Evolutionary conservation across 2,888 invertebrate species (phyloP).

Genomic region (Drosophila testacea): DNA sequence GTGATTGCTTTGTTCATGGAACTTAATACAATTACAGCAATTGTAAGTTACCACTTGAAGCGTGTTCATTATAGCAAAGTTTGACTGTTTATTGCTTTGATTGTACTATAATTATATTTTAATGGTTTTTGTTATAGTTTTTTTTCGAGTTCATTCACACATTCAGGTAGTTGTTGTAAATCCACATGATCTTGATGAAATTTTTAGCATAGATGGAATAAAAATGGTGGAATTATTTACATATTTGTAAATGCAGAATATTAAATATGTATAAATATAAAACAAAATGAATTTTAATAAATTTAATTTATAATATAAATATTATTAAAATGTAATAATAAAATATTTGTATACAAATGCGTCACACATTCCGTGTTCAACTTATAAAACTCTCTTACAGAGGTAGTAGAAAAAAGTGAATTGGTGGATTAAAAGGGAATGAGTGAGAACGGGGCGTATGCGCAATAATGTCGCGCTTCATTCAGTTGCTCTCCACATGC

Average conservation of each 20-base stretch:
- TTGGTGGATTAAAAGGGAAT: neutral
- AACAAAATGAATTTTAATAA: too few relatives aligned
- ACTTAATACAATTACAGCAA: neutral
- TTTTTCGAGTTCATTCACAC: neutral
- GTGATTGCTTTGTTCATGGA: neutral
- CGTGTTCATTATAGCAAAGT: neutral
- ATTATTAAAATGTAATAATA: too few relatives aligned
- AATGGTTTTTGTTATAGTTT: neutral
- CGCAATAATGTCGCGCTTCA: slow-evolving; percentile 26
- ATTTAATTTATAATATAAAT: too few relatives aligned
- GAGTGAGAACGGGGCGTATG: slow-evolving; percentile 43
- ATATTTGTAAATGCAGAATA: too few relatives aligned
- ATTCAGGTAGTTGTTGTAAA: neutral
- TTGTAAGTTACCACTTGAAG: neutral
- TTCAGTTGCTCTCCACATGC: slow-evolving; percentile 14
- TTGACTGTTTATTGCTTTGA: neutral
- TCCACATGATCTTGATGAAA: too few relatives aligned
- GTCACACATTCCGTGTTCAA: too few relatives aligned
- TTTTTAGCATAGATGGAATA: too few relatives aligned
- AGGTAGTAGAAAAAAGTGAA: neutral
- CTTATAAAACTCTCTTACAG: neutral
- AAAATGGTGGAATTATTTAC: too few relatives aligned
- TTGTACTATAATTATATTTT: neutral
- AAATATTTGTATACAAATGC: too few relatives aligned
- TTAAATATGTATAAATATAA: too few relatives aligned